Conservation (phyloP, 2,888 invertebrate genomes). For the Macaria notata region DNA sequence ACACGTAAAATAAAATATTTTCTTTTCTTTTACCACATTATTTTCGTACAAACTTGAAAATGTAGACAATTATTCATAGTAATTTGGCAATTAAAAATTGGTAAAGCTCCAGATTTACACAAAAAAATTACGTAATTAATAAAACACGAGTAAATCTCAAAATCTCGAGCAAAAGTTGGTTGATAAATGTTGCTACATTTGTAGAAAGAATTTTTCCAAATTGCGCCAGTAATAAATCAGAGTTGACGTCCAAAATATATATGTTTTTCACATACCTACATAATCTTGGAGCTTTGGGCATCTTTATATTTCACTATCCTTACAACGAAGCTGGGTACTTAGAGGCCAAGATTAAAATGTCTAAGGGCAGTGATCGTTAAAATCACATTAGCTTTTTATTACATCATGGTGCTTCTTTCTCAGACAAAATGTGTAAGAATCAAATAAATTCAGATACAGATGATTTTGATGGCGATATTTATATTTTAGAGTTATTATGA, state of each 20-base stretch:
- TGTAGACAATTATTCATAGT: background rate
- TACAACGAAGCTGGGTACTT: slow-evolving; percentile 27
- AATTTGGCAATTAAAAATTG: slow-evolving; percentile 13
- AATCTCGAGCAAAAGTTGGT: slow-evolving; percentile 24
- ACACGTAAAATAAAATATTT: too few relatives aligned
- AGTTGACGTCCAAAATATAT: slow-evolving; percentile 27
- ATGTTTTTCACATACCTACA: slow-evolving; percentile 25
- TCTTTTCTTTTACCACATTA: too few relatives aligned
- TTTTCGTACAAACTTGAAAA: background rate
- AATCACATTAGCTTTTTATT: slow-evolving; percentile 22
- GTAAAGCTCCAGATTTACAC: slow-evolving; percentile 9
- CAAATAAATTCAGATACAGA: too few relatives aligned
- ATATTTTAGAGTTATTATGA: too few relatives aligned
- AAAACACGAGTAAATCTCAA: slow-evolving; percentile 8
- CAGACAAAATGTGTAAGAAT: too few relatives aligned
- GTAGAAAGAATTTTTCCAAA: slow-evolving; percentile 27
- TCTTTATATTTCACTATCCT: slow-evolving; percentile 28
- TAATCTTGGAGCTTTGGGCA: slow-evolving; percentile 24
- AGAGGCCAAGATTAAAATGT: slow-evolving; percentile 20
- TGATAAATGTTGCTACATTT: slow-evolving; percentile 27
- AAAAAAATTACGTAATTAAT: slow-evolving; percentile 30
- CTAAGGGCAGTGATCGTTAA: slow-evolving; percentile 26
- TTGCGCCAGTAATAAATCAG: slow-evolving; percentile 31
- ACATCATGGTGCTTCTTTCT: too few relatives aligned
- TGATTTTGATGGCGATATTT: too few relatives aligned